Base-by-base conservation (phyloP, 2,113 vertebrate genomes). In the Cynoglossus semilaevis region DNA sequence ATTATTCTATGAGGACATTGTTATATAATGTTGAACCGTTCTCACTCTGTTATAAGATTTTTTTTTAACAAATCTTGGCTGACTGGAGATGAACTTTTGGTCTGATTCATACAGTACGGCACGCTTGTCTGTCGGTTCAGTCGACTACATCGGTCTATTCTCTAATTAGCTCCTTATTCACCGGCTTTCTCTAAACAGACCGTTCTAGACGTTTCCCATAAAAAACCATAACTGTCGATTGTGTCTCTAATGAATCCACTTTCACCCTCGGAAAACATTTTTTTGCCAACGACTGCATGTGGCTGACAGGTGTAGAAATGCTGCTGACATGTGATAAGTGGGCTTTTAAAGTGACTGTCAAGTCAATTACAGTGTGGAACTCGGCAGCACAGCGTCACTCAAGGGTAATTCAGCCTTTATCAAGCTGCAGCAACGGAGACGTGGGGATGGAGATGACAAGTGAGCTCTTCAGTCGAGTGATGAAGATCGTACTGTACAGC, bases 221-320 rank as follows among this genome's bases (percentile, higher is more conserved):
- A 58, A 18, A 63, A 56, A 58, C 35, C 2, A 8, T n/a, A 9
- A 8, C 18, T 15, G 44, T 2, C 57, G 40, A 35, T 17, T 49
- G 49, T 49, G 45, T 38, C 6, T 60, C 15, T 45, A 38, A 51
- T 61, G 46, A 61, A 66, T 40, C 18, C 51, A 15, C 29, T 22
- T 16, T 16, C 18, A 16, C 42, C 7, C 29, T 44, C 0, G 9
- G 13, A 54, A 54, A 65, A 49, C 2, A 29, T 29, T n/a, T n/a
- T n/a, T n/a, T n/a, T 49, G 12, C 22, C 17, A 45, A 50, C 8
- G 11, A 19, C 7, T 14, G n/a, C 9, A 37, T 48, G 16, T 57
- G 12, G 43, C 58, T 56, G 59, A 64, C 72, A 69, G 55, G 72
- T 74, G 55, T 41, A 64, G 43, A 69, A 51, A 68, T 36, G 50